Evolutionary conservation across 2,113 vertebrate species (phyloP).

Genomic region (Piliocolobus tephrosceles): DNA sequence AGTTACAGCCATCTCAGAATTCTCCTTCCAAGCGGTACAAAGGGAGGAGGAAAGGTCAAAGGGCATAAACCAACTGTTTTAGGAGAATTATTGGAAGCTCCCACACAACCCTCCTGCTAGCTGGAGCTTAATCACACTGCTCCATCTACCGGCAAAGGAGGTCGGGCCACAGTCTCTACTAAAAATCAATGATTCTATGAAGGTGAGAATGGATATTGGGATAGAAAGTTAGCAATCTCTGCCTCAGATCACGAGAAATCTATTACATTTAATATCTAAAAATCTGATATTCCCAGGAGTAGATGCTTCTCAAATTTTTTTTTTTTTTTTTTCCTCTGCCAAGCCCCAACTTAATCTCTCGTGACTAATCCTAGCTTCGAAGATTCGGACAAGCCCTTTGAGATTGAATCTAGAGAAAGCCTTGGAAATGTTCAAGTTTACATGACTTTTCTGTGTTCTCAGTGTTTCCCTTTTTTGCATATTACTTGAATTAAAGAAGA

Average conservation of each 20-base stretch:
- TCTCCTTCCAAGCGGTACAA: neutral
- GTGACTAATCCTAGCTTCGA: conserved; percentile 17
- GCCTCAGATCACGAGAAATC: neutral
- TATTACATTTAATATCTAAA: conserved; percentile 10
- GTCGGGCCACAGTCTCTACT: neutral
- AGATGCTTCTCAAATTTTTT: conserved; percentile 14
- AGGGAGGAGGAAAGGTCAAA: neutral
- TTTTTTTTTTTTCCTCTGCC: conserved; percentile 4
- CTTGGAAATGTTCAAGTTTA: neutral
- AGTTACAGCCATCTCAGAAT: neutral
- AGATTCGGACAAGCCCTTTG: neutral
- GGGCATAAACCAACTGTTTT: neutral
- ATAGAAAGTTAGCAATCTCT: neutral
- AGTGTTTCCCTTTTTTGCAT: neutral
- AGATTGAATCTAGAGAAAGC: neutral
- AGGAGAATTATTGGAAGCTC: neutral
- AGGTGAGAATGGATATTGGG: neutral
- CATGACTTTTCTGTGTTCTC: neutral
- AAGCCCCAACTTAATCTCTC: neutral
- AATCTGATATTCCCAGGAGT: neutral
- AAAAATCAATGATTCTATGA: neutral
- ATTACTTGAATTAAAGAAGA: neutral
- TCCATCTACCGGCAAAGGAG: neutral
- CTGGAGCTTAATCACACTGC: neutral
- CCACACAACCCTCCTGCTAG: neutral